Conservation (phyloP, 2,888 invertebrate genomes). For the Galerucella calmariensis region DNA sequence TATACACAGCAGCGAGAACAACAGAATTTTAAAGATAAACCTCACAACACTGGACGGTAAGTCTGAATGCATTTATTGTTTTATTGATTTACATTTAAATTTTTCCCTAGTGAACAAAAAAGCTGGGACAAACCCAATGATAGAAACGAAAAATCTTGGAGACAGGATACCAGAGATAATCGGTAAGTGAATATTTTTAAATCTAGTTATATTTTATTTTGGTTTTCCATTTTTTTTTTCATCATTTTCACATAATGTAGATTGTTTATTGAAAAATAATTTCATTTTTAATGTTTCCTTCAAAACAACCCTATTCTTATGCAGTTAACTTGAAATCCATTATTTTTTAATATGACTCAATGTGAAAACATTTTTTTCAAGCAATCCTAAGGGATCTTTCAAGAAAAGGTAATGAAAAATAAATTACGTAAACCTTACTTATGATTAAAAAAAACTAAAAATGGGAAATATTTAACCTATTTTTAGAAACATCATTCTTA, state of each 20-base stretch:
- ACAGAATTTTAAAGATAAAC: constrained; percentile 34
- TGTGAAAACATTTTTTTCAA: constrained; percentile 4
- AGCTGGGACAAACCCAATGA: constrained; percentile 35
- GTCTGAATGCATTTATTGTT: constrained; percentile 14
- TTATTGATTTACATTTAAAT: not conserved
- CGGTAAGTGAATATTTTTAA: constrained; percentile 43
- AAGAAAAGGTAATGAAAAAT: constrained; percentile 23
- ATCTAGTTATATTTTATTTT: no score
- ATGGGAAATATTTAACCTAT: no score
- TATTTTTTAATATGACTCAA: not conserved
- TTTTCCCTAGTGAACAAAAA: constrained; percentile 37
- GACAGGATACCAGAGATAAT: constrained; percentile 48
- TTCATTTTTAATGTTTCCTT: no score
- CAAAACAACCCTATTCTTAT: not conserved
- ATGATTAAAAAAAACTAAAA: not conserved
- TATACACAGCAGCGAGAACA: constrained; percentile 33
- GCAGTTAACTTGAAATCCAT: not conserved
- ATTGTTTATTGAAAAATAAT: no score
- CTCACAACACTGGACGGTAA: constrained; percentile 46
- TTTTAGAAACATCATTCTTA: no score
- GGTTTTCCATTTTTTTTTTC: no score
- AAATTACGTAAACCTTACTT: not conserved
- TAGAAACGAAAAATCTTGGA: constrained; percentile 47
- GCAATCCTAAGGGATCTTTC: constrained; percentile 29
- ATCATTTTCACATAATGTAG: no score